Evolutionary conservation across 2,113 vertebrate genomes (phyloP).

Genomic region (Ameiurus melas): DNA sequence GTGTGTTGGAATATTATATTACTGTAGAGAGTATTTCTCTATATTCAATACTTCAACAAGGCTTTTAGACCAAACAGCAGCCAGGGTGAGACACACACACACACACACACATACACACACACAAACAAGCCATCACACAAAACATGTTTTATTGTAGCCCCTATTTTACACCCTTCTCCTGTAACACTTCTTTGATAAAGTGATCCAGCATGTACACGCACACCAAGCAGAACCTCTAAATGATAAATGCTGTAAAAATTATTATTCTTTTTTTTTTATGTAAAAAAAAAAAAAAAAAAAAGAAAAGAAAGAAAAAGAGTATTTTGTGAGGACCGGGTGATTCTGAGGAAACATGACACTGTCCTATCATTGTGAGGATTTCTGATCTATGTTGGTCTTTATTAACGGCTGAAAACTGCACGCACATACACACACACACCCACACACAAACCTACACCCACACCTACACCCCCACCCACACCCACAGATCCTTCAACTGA

Average conservation of each 20-base stretch:
- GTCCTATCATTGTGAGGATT: neutral
- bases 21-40: neutral
- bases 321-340: neutral
- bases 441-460: too few species aligned
- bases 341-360: neutral
- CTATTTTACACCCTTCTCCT: neutral
- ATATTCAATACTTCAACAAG: neutral
- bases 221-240: constrained; percentile 9
- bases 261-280: too few species aligned
- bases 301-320: neutral
- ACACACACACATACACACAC: neutral
- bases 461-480: neutral
- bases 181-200: neutral
- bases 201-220: constrained; percentile 32
- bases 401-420: neutral
- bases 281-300: too few species aligned
- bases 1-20: neutral
- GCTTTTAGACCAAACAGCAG: constrained; percentile 3
- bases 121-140: neutral
- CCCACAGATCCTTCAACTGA: too few species aligned
- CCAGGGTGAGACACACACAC: neutral
- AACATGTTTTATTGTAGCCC: neutral
- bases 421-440: neutral
- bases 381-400: neutral
- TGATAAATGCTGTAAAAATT: too few species aligned